These are phyloP conservation scores for Brachyptera risi DNA, from an alignment of 2,888 invertebrate genomes.

Conservation along the genomic window DNA sequence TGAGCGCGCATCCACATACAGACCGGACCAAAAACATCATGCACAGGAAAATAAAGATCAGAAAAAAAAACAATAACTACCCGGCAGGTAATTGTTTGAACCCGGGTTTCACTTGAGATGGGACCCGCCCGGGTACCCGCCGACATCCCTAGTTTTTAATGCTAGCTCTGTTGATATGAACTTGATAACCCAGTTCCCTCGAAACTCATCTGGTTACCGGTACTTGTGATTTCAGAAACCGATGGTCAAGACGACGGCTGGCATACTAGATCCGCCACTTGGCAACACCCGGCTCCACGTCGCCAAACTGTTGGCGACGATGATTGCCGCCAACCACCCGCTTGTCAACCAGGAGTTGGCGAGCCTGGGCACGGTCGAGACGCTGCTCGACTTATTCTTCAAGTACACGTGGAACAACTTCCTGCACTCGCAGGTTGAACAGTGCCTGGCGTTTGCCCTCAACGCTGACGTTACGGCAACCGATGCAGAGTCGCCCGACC, in stretches of 20 bases:
- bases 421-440: conserved; percentile 84
- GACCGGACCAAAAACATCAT: too few species aligned
- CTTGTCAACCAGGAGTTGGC: conserved; percentile 64
- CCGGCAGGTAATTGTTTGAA: too few species aligned
- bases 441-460: conserved; percentile 71
- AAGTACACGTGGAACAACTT: conserved; percentile 92
- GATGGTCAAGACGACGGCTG: conserved; percentile 64
- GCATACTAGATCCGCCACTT: conserved; percentile 67
- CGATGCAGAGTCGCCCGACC: conserved; percentile 38
- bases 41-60: too few species aligned
- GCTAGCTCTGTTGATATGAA: too few species aligned
- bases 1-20: too few species aligned
- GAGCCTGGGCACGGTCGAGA: conserved; percentile 52
- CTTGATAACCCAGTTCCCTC: too few species aligned
- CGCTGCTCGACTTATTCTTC: conserved; percentile 75
- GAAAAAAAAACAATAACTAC: too few species aligned
- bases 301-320: conserved; percentile 70
- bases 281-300: conserved; percentile 78
- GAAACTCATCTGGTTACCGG: too few species aligned
- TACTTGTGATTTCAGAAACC: conserved; percentile 50
- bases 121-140: too few species aligned
- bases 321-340: conserved; percentile 68
- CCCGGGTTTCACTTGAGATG: too few species aligned
- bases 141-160: too few species aligned
- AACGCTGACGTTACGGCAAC: conserved; percentile 41